Base-by-base conservation (phyloP, 2,113 vertebrate species). In the Microcebus jonahi region DNA sequence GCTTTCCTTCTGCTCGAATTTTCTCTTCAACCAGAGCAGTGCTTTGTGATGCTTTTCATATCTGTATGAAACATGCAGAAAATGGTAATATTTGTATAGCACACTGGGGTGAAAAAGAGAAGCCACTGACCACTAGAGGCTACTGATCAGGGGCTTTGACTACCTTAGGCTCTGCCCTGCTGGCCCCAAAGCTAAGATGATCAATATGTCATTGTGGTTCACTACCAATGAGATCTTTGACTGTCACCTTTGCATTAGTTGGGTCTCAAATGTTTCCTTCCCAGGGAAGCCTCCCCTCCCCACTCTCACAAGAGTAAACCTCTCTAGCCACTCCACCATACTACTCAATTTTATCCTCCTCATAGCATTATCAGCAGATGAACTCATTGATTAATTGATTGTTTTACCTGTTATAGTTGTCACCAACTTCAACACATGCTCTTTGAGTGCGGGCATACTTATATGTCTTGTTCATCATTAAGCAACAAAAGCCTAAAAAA, bases 331-430 rank as follows among this genome's bases (percentile, higher is more conserved):
- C 8, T 80, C 23, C 20, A 83, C 6, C 10, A 45, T 73, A 45
- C 89, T 23, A 71, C 39, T 95, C n/a, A 68, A 50, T 75, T 87
- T 88, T 73, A 59, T 42, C 53, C 90, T 84, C n/a, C 18, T 88
- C 42, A 79, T 42, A 68, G 17, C 29, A 75, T 45, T 65, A 71
- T 61, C 3, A 81, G 27, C 42, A 50, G 8, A 21, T 80, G n/a
- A 65, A 73, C 27, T 88, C 31, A 53, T 27, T 34, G 42, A 42
- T 50, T 45, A 34, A 53, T 25, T 70, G 57, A 55, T 36, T 70
- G 85, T 42, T 83, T 20, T 73, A 3, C 7, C 53, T 11, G 55
- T 91, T 76, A 42, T 34, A 59, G 15, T 81, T 88, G 20, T 53
- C 86, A 77, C 55, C 57, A 70, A 36, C 80, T 81, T 96, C 67